A percentile compares a stretch with the other conserved stretches of the same genome.
phyloP scores from a whole-genome alignment of 2,113 vertebrate species.

The Ceratotherium simum region DNA sequence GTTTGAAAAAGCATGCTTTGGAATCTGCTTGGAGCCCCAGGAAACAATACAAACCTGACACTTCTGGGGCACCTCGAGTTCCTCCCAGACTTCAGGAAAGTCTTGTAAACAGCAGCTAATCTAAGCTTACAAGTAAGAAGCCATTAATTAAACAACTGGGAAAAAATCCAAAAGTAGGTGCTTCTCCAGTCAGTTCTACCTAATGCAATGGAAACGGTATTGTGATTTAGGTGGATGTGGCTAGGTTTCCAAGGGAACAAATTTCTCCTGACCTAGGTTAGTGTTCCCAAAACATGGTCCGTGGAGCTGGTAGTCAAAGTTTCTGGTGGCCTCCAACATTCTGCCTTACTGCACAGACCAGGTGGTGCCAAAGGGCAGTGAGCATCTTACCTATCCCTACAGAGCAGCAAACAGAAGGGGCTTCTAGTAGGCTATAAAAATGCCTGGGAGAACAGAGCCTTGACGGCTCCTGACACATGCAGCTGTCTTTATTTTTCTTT shows the following conservation, averaged over 20 bases:
- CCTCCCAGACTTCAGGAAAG: slow-evolving; percentile 27
- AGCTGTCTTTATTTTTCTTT: background rate
- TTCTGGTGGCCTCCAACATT: background rate
- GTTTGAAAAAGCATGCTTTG: background rate
- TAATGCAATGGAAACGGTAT: background rate
- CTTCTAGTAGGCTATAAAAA: background rate
- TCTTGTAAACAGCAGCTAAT: background rate
- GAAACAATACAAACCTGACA: background rate
- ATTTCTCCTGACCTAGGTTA: background rate
- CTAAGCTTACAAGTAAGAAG: background rate
- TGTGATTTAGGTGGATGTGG: background rate
- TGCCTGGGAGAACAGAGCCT: background rate
- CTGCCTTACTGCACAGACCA: background rate
- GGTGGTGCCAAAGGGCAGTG: background rate
- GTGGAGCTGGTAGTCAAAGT: background rate
- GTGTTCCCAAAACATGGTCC: background rate
- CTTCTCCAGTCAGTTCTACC: background rate
- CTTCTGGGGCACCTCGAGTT: background rate
- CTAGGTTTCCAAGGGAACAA: background rate
- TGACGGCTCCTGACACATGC: background rate
- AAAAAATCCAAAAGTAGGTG: background rate
- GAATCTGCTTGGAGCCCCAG: background rate
- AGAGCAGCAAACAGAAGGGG: background rate
- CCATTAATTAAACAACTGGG: slow-evolving; percentile 25
- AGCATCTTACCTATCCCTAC: background rate